Evolutionary conservation across 2,113 vertebrate species (phyloP), one percentile per base, ranked within the genome.

Genomic region (Myiagra hebetior): DNA sequence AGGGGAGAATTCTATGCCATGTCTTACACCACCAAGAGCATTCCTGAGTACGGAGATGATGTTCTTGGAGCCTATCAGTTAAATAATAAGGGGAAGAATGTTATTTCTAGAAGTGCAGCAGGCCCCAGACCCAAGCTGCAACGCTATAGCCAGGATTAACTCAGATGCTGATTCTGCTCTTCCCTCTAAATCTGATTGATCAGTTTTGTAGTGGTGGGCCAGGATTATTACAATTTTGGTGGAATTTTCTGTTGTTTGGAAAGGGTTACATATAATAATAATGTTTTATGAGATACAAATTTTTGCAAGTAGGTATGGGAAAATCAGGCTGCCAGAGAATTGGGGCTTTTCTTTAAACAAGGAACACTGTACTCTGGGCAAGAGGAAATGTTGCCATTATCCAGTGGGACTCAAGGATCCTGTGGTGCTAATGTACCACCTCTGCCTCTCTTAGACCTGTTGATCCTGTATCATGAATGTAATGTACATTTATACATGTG

Each of bases 401-500:
- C 56, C 8, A 21, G 8, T 9, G 10, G 7, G 15, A 46, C 9
- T 26, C 22, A 27, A 78, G n/a, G 9, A 41, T n/a, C 6, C 21
- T 20, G 15, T 26, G 21, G 30, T 56, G 56, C 27, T 24, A 11
- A 13, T 6, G 3, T 2, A 15, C 52, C 41, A 41, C 31, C 24
- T 68, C 39, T 62, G 35, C 5, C 33, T 42, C 46, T 74, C 56
- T 68, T 6, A 47, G n/a, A 55, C 12, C 62, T 68, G 15, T 21
- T 56, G 75, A 27, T 19, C 9, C 2, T 0, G 2, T 37, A 12
- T 7, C 44, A 27, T 11, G 47, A 63, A 8, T 11, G 18, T 4
- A 35, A 46, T 2, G 16, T 13, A 13, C 15, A 27, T 5, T 16
- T 9, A 11, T 11, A 11, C 37, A n/a, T 0, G 16, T 35, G 39